Evolutionary conservation across 2,113 vertebrate genomes (phyloP), one percentile per base, ranked within the genome.

Genomic region (Vicugna pacos): DNA sequence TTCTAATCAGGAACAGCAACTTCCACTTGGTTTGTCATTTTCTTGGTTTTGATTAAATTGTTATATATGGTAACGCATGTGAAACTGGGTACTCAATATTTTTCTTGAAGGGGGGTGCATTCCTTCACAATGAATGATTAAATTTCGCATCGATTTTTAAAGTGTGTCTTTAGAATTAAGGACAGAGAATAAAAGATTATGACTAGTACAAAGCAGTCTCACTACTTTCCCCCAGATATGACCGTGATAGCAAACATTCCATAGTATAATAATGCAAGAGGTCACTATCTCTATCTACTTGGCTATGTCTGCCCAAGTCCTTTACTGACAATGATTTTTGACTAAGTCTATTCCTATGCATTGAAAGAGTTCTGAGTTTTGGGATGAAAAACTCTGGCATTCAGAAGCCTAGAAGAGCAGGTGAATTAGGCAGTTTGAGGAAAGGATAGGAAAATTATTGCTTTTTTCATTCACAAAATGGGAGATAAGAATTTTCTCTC

Each of bases 91-190:
- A 48, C 11, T 86, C 16, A 11, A n/a, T 82, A 24, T 83, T 0
- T 65, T 79, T 72, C 91, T 83, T 91, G 82, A 77, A 80, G n/a
- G 86, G 8, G 50, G 5, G 13, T 62, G 1, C 2, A 84, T 73
- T 89, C 4, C 17, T 95, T 77, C n/a, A 86, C 69, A 97, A 58
- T 75, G 52, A 96, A 91, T 60, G 77, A 73, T 89, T 94, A 70
- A 73, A 89, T 89, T 73, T 83, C 32, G 24, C 42, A 32, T 56
- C n/a, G 64, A 42, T 86, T 93, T 96, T 24, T 9, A 56, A 84
- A 70, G 2, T 6, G 3, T 81, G 19, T 5, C 42, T 95, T 96
- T 54, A 46, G 50, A 89, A 24, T 8, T 46, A 13, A 93, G 22
- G 15, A 91, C 38, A 26, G 17, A 50, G 14, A 95, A 48, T 80